Evolutionary conservation across 2,888 invertebrate species (phyloP), one percentile per base, ranked within the genome.

Genomic region (Phasia obesa): DNA sequence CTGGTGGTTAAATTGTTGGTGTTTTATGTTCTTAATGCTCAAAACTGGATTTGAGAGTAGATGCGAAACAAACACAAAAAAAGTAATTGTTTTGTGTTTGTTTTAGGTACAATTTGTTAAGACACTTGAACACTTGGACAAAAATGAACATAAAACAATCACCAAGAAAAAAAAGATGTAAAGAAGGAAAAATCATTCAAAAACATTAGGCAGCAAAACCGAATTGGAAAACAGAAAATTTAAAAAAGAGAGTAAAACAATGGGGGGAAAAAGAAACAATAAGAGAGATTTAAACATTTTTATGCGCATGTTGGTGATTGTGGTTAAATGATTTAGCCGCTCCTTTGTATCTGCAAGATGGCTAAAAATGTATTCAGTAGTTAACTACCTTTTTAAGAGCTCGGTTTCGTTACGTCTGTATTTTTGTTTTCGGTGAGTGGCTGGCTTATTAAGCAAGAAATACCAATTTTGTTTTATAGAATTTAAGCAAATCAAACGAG

Each of bases 331-430:
- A 47, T 64, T 67, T 60, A 67, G 73, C 67, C 67, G 60, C 79
- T 79, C 73, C 79, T 79, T 73, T 64, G 70, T 76, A 73, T 59
- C 75, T 70, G 76, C 64, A 76, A 71, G 71, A 76, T 83, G 83
- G 83, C 83, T 79, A 83, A 76, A 83, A 79, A 71, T 65, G 53
- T 79, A 75, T 79, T 83, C 71, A 83, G 81, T 81, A 71, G 71
- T 79, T 76, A 79, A 79, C 75, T 76, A 79, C 70, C 83, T 67
- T 83, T 73, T 79, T 76, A 71, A 76, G 79, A 83, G 83, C 83
- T 83, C 83, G 83, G 83, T 83, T 83, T 83, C 75, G 79, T 73
- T 53, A 67, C 69, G 70, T 75, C 60, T 67, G 57, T 27, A 27
- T 59, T 65, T 62, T 75, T 55, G 47, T 35, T 35, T 35, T 35